A percentile compares a stretch with the other conserved stretches of the same genome.
phyloP scores from a whole-genome alignment of 1,140 invertebrate genomes.

The Oryctes rhinoceros region DNA sequence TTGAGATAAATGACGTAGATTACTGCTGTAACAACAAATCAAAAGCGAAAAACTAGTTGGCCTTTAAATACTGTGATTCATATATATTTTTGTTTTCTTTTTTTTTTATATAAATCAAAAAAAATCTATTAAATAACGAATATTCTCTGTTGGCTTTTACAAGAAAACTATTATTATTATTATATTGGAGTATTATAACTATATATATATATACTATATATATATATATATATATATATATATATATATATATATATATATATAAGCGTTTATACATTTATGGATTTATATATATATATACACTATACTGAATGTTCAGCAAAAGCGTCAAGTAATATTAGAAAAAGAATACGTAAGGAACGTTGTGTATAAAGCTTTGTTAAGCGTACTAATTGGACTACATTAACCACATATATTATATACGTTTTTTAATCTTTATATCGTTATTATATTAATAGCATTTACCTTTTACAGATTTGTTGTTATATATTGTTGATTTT shows the following conservation, averaged over 20 bases:
- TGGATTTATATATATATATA: not conserved
- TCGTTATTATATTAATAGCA: conserved; percentile 7
- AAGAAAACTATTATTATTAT: not conserved
- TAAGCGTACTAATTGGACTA: not conserved
- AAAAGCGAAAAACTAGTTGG: not conserved
- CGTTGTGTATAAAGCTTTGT: not conserved
- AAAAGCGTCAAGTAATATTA: conserved; percentile 6
- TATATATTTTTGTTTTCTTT: not conserved
- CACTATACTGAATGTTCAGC: not conserved
- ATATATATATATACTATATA: not conserved
- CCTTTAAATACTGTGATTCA: conserved; percentile 32
- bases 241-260: not conserved
- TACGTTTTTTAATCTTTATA: not conserved
- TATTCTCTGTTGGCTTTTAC: not conserved
- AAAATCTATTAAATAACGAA: conserved; percentile 14
- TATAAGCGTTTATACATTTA: conserved; percentile 4
- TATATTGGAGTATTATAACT: conserved; percentile 25
- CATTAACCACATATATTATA: conserved; percentile 11
- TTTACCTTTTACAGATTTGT: not conserved
- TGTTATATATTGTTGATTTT: conserved; percentile 24
- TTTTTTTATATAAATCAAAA: not conserved
- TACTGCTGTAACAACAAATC: not conserved
- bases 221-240: conserved; percentile 12
- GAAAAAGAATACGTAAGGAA: not conserved
- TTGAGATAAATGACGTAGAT: not conserved